phyloP scores from a whole-genome alignment of 2,113 vertebrate species.

The Eolophus roseicapilla region DNA sequence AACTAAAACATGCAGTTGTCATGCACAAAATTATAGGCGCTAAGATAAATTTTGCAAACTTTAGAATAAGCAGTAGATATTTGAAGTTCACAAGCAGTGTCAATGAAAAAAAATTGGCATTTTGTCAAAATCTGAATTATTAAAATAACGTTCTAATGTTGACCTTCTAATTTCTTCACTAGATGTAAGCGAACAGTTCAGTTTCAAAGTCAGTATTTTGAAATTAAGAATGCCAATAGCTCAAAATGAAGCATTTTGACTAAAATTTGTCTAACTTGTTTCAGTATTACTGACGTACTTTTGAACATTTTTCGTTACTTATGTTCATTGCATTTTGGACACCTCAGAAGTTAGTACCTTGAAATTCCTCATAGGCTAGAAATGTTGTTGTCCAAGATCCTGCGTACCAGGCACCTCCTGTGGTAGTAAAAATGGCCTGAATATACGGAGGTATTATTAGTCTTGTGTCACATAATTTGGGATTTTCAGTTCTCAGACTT shows the following conservation, averaged over 20 bases:
- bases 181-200: not conserved
- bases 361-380: not conserved
- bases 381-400: not conserved
- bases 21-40: not conserved
- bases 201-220: not conserved
- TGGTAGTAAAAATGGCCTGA: not conserved
- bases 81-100: not conserved
- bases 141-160: not conserved
- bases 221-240: not conserved
- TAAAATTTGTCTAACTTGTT: not conserved
- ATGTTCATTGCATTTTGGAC: not conserved
- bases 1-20: not conserved
- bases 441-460: not conserved
- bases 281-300: not conserved
- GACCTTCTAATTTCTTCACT: slow-evolving; percentile 19
- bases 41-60: not conserved
- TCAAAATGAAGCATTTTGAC: not conserved
- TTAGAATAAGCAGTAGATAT: not conserved
- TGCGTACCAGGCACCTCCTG: not conserved
- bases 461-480: not conserved
- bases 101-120: not conserved
- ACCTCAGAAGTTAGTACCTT: not conserved
- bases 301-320: not conserved
- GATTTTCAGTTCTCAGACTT: not conserved
- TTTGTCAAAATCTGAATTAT: slow-evolving; percentile 1